Base-by-base conservation (phyloP, 2,888 invertebrate species). In the Argyresthia goedartella region DNA sequence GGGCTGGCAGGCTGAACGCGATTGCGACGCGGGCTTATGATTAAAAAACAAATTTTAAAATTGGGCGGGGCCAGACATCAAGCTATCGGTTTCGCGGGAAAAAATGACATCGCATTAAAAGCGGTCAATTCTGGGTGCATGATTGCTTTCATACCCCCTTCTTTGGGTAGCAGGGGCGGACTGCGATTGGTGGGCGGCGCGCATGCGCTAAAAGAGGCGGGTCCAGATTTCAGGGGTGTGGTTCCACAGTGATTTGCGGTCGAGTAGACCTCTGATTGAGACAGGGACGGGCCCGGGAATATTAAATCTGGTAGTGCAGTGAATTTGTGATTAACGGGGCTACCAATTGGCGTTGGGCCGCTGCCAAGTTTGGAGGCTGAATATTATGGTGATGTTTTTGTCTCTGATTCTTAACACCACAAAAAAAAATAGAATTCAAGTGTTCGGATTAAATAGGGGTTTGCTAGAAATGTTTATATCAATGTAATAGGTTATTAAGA, bases 221-320 rank as follows among this genome's bases (percentile, higher is more conserved):
- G 66, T 71, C 70, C 71, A 67, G 71, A 72, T 76, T 76, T 71
- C 62, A 74, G 70, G 79, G 82, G 82, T 76, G 82, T 81, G 81
- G 78, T 79, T 68, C 69, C 58, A 68, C 77, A 64, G 79, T 84
- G 85, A 86, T 86, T 85, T 86, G 85, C 82, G 85, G 85, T 84
- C 73, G 68, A 61, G 54, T 60, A 72, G 76, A 76, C 76, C 76
- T 81, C 81, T 82, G 80, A 84, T 82, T 82, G 81, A 69, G 57
- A 49, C 81, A 80, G 84, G 64, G 57, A 53, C 56, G 79, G 61
- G 59, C 59, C 71, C 15, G 50, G 65, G 53, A 44, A 39, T 42
- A 49, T 44, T 52, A 42, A 51, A 44, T 13, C 8, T 15, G 25
- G 14, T 43, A 48, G 41, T 54, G 53, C 49, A 52, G 56, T 48